Percentiles rank a stretch among this genome's conserved stretches.
phyloP scores from a whole-genome alignment of 2,797 vertebrate species.

The Enteromius afrohamiltoni region DNA sequence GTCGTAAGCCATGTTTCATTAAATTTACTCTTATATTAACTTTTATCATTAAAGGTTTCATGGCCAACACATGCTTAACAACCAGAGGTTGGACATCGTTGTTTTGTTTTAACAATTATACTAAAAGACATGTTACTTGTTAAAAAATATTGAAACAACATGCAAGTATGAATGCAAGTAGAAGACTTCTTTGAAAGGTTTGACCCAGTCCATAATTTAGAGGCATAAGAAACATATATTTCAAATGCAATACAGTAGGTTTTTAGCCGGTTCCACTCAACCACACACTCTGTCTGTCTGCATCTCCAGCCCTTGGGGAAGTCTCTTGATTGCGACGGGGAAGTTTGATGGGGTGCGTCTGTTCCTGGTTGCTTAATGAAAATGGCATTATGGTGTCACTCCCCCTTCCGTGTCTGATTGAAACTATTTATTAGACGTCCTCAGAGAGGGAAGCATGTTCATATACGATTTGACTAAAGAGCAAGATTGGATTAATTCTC shows the following conservation, averaged over 20 bases:
- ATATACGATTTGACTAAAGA: constrained; percentile 18
- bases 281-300: background rate
- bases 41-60: background rate
- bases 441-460: background rate
- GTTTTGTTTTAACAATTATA: background rate
- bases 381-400: constrained; percentile 55
- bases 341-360: constrained; percentile 41
- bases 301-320: background rate
- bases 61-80: too few species aligned
- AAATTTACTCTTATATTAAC: too few species aligned
- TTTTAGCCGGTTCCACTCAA: background rate
- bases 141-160: background rate
- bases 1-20: too few species aligned
- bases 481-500: background rate
- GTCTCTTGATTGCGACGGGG: constrained; percentile 30
- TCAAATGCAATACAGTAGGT: background rate
- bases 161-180: background rate
- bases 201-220: background rate
- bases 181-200: background rate
- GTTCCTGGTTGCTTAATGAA: constrained; percentile 51
- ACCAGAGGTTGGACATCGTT: background rate
- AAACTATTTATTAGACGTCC: constrained; percentile 28
- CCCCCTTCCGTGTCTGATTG: constrained; percentile 43
- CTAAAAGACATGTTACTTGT: background rate
- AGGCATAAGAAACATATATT: background rate